Conservation (phyloP, 2,888 invertebrate genomes). For the Eupithecia centaureata region DNA sequence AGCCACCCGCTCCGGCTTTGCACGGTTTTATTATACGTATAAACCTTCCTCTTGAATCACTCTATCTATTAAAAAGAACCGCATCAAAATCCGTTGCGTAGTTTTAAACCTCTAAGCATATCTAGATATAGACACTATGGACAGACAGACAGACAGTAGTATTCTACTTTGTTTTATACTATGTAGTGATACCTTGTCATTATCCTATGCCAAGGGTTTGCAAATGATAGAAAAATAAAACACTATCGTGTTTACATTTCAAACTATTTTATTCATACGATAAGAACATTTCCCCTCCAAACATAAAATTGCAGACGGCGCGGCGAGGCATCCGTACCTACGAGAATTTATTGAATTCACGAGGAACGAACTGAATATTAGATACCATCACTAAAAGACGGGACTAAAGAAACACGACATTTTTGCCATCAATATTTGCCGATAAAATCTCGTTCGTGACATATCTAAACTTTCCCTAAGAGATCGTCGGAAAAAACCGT, state of each 20-base stretch:
- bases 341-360: conserved; percentile 48
- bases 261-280: conserved; percentile 8
- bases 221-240: too few species aligned
- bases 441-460: conserved; percentile 55
- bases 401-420: conserved; percentile 37
- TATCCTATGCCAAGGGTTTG: too few species aligned
- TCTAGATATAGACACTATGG: too few species aligned
- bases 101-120: too few species aligned
- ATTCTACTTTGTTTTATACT: too few species aligned
- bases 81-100: too few species aligned
- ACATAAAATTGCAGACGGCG: conserved; percentile 31
- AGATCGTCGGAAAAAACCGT: conserved; percentile 52
- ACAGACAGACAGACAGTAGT: too few species aligned
- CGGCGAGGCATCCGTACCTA: conserved; percentile 33
- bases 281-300: conserved; percentile 20
- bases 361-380: conserved; percentile 48
- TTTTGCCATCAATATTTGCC: conserved; percentile 42
- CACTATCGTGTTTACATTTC: neutral
- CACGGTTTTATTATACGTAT: too few species aligned
- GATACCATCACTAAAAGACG: conserved; percentile 48
- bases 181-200: too few species aligned
- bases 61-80: too few species aligned
- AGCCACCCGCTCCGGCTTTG: too few species aligned
- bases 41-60: too few species aligned
- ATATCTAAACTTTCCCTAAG: conserved; percentile 53